Base-by-base conservation (phyloP, 2,113 vertebrate species). In the Entomyzon cyanotis region DNA sequence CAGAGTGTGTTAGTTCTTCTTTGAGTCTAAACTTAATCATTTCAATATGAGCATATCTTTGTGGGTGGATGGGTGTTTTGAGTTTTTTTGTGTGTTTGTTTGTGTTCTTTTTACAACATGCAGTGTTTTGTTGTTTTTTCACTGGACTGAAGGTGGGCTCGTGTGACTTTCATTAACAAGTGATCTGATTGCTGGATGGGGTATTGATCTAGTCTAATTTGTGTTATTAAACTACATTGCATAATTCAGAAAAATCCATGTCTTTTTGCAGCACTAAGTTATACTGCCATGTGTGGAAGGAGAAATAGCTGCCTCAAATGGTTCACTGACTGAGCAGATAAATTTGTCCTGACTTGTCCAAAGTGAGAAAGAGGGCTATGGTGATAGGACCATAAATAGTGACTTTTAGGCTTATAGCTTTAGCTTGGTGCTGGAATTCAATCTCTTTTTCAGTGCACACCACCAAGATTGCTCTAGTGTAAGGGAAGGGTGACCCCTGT, bases 31-130 rank as follows among this genome's bases (percentile, higher is more conserved):
- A 63, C 8, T 35, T 31, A 77, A 75, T 80, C 1, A 35, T 75
- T 95, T 24, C 25, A 33, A 5, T 87, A 39, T 42, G 4, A 76
- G 10, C 4, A 5, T 17, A 44, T 18, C 12, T 53, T 76, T 50
- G 33, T n/a, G 23, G 7, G 15, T 65, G 12, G 11, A 25, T 22
- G 44, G 13, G 8, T 31, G 4, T 19, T 75, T 55, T 37, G 9
- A 0, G 2, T 3, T 28, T 39, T 44, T 1, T 50, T 31, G 2
- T 28, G 35, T 31, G 2, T 37, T 18, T 42, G 3, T n/a, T 33
- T 41, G 9, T 37, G 10, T 23, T 21, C 33, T 77, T 63, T 75
- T 81, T 23, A 15, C 9, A 56, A 46, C 16, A 27, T 31, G 12
- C 2, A 22, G 4, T 62, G 3, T 62, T 65, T 65, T 1, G n/a